phyloP scores from a whole-genome alignment of 1,140 invertebrate species.

The Rhagoletis pomonella region DNA sequence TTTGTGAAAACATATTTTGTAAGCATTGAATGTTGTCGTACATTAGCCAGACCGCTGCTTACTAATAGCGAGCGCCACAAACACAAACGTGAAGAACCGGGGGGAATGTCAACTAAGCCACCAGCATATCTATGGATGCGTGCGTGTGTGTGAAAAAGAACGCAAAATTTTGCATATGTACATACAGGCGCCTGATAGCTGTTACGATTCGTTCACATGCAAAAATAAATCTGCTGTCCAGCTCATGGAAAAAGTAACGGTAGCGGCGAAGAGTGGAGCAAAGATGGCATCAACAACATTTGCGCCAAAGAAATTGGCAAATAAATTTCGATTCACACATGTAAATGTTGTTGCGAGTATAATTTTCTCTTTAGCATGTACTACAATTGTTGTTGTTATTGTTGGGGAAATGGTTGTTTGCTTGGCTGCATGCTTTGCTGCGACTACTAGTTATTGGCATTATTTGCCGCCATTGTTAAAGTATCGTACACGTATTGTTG shows the following conservation, averaged over 20 bases:
- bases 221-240: constrained; percentile 7
- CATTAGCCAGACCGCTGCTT: background rate
- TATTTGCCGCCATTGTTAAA: constrained; percentile 50
- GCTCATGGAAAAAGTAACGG: background rate
- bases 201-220: background rate
- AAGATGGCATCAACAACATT: background rate
- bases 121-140: background rate
- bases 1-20: constrained; percentile 26
- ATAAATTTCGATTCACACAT: constrained; percentile 55
- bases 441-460: constrained; percentile 23
- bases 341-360: constrained; percentile 52
- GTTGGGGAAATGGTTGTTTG: constrained; percentile 1
- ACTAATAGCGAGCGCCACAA: background rate
- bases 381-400: constrained; percentile 39
- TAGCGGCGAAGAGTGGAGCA: background rate
- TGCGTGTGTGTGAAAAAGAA: background rate
- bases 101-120: too few species aligned
- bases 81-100: background rate
- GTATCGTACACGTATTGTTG: constrained; percentile 44
- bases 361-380: constrained; percentile 48
- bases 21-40: background rate
- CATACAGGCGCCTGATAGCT: background rate
- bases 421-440: constrained; percentile 20
- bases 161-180: background rate
- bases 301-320: constrained; percentile 54